phyloP scores from a whole-genome alignment of 2,888 invertebrate genomes.

The Lithosia quadra region DNA sequence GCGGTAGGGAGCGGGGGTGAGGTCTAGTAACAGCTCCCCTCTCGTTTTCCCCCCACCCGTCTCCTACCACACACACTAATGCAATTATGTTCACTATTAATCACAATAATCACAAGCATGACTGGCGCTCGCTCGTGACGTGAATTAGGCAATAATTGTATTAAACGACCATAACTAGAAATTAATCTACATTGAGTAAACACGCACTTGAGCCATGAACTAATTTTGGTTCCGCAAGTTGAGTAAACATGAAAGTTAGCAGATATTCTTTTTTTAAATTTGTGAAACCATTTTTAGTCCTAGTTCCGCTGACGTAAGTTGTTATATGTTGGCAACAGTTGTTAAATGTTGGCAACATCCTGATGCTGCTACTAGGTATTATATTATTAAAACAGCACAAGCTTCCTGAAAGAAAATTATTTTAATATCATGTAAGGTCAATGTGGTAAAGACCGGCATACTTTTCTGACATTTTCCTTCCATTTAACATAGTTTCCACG shows the following conservation, averaged over 20 bases:
- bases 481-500: no score
- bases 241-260: neutral
- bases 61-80: neutral
- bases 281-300: neutral
- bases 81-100: slow-evolving; percentile 16
- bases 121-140: slow-evolving; percentile 1
- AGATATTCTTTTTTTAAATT: neutral
- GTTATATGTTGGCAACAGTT: no score
- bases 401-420: neutral
- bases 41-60: neutral
- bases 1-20: neutral
- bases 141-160: slow-evolving; percentile 2
- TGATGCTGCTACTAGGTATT: neutral
- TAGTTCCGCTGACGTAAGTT: neutral
- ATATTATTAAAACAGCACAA: neutral
- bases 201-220: slow-evolving; percentile 1
- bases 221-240: slow-evolving; percentile 1
- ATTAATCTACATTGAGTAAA: slow-evolving; percentile 4
- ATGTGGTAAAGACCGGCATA: no score
- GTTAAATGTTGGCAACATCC: no score
- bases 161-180: slow-evolving; percentile 4
- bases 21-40: slow-evolving; percentile 1
- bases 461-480: no score
- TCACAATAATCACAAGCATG: slow-evolving; percentile 1
- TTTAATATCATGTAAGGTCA: neutral